These are phyloP conservation scores for Hozukius guyotensis DNA, from an alignment of 2,797 vertebrate species.

Conservation along the genomic window DNA sequence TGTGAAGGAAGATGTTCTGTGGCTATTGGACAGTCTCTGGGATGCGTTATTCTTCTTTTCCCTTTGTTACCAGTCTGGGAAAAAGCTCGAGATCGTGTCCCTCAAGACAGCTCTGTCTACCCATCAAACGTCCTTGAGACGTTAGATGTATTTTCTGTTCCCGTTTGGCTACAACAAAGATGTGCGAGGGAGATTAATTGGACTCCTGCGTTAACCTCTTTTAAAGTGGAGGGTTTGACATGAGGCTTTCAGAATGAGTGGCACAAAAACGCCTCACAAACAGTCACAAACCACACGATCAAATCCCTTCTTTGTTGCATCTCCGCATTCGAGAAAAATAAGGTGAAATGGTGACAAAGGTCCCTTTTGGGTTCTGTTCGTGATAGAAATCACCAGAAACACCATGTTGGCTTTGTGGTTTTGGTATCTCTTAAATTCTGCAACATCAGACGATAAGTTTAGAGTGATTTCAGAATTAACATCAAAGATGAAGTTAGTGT, in stretches of 20 bases:
- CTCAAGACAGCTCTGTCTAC: constrained; percentile 39
- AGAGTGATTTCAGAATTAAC: not conserved
- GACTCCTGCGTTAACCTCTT: constrained; percentile 24
- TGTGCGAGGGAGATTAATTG: constrained; percentile 36
- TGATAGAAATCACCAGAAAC: not conserved
- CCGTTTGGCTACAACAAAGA: constrained; percentile 30
- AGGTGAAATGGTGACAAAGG: not conserved
- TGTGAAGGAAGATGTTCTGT: constrained; percentile 14
- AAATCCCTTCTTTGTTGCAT: too few relatives aligned
- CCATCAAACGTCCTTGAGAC: constrained; percentile 56
- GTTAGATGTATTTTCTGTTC: constrained; percentile 27
- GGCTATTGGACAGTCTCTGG: constrained; percentile 34
- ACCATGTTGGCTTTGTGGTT: not conserved
- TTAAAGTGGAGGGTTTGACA: constrained; percentile 9
- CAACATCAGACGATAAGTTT: not conserved
- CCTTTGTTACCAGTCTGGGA: constrained; percentile 54
- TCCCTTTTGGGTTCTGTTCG: constrained; percentile 1
- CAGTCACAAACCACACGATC: not conserved
- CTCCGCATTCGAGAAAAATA: not conserved
- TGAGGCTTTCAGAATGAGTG: not conserved
- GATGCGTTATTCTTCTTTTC: constrained; percentile 19
- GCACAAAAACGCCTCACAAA: constrained; percentile 10
- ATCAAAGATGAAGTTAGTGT: not conserved
- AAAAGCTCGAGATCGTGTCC: constrained; percentile 33
- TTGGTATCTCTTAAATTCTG: not conserved